A percentile compares a stretch with the other conserved stretches of the same genome.
Conservation (phyloP, 2,888 invertebrate species). For the Calameuta idolon region DNA sequence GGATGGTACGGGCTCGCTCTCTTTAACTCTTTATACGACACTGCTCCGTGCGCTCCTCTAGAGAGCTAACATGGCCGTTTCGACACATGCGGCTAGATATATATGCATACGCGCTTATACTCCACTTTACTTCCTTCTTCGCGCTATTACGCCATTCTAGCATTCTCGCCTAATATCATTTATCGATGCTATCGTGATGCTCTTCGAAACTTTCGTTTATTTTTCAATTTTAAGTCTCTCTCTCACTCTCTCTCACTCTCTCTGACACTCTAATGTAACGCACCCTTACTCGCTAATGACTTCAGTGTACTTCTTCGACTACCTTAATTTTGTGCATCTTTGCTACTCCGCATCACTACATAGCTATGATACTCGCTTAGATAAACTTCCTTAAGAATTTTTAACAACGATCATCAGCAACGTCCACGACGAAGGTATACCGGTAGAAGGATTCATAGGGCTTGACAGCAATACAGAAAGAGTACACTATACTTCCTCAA, state of each 20-base stretch:
- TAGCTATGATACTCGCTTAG: not conserved
- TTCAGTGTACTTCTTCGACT: not conserved
- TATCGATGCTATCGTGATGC: not conserved
- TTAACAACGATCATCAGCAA: not conserved
- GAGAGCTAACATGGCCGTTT: conserved; percentile 40
- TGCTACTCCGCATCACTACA: not conserved
- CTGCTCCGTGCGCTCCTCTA: conserved; percentile 19
- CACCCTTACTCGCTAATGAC: not conserved
- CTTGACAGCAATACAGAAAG: not conserved
- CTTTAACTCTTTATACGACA: not conserved
- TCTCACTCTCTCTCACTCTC: not conserved
- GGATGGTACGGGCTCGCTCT: not conserved
- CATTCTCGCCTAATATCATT: not conserved
- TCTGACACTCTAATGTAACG: not conserved
- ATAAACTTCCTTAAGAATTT: not conserved
- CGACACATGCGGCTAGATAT: conserved; percentile 40
- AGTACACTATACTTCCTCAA: not conserved
- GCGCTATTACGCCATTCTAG: not conserved
- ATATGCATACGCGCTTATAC: conserved; percentile 29
- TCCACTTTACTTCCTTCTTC: conserved; percentile 22
- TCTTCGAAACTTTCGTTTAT: not conserved
- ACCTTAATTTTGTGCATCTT: not conserved
- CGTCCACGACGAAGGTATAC: no score
- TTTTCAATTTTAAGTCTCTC: conserved; percentile 9
- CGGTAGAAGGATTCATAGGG: not conserved